Base-by-base conservation (phyloP, 2,888 invertebrate species). In the Nysson spinosus region DNA sequence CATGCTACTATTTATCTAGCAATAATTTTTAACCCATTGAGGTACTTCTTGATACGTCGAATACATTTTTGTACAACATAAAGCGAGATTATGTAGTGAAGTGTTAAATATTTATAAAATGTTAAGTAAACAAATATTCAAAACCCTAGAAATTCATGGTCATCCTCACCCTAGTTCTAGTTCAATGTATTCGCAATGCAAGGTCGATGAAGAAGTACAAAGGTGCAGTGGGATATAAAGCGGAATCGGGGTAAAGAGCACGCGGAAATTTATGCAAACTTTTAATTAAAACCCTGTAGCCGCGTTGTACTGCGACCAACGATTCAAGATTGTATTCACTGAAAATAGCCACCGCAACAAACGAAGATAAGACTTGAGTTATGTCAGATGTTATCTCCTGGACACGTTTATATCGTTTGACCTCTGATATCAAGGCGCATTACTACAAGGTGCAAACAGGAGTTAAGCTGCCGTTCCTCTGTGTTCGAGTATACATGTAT, bases 291-390 rank as follows among this genome's bases (percentile, higher is more conserved):
- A 9, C 35, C 26, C n/a, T 20, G 28, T 24, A 28, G 28, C 26
- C 30, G n/a, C 7, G 2, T 9, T 11, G 16, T 20, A 11, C 24
- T 24, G 14, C n/a, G 14, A n/a, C n/a, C n/a, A n/a, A n/a, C n/a
- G 42, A 7, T 12, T 42, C 14, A 24, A 20, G 22, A 6, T 12
- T 42, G 5, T 42, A 22, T 24, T 20, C n/a, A 9, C 22, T 12
- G 42, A 24, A 7, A 24, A 24, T 61, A 30, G 46, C 42, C 60
- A 16, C 30, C 34, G 42, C 43, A 62, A 50, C 61, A 40, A 65
- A 55, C 40, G 30, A 55, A 65, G 65, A 61, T 50, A 61, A 55
- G 52, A 40, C 50, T 35, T 55, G 61, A 61, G 34, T 65, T 62
- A 61, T 65, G 40, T 11, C 46, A 14, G 24, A 30, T 32, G 46